Conservation (phyloP, 2,797 vertebrate genomes). For the Hemitrygon akajei region DNA sequence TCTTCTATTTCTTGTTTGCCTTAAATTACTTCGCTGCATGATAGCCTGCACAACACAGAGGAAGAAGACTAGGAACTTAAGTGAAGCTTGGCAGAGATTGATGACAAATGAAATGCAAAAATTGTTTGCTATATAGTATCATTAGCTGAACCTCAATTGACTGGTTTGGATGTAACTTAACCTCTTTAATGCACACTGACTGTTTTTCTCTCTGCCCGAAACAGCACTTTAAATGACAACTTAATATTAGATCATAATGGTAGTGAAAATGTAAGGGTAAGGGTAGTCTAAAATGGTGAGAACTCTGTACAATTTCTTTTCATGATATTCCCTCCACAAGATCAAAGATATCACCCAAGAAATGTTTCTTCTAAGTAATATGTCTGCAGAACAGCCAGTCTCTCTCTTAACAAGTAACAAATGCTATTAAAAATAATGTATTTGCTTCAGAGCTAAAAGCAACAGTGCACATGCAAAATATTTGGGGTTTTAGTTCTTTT, state of each 20-base stretch:
- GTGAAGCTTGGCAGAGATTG: not conserved
- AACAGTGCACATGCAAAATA: not conserved
- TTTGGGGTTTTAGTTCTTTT: not conserved
- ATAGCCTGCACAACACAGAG: not conserved
- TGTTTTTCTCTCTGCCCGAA: not conserved
- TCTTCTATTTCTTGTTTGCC: not conserved
- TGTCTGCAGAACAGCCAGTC: too few species aligned
- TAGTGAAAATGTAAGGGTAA: not conserved
- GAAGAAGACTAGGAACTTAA: not conserved
- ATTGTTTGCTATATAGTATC: not conserved
- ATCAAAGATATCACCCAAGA: not conserved
- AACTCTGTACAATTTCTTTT: not conserved
- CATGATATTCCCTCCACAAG: not conserved
- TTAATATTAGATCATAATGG: not conserved
- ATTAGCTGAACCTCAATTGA: not conserved
- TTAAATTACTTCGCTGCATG: not conserved
- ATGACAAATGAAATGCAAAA: not conserved
- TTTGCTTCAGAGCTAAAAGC: not conserved
- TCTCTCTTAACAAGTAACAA: not conserved
- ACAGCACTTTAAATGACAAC: not conserved
- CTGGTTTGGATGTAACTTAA: not conserved
- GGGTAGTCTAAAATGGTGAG: not conserved
- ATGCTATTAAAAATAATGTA: not conserved
- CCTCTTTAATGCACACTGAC: not conserved
- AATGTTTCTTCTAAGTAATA: not conserved